Base-by-base conservation (phyloP, 2,797 vertebrate genomes). In the Ibycter americanus region DNA sequence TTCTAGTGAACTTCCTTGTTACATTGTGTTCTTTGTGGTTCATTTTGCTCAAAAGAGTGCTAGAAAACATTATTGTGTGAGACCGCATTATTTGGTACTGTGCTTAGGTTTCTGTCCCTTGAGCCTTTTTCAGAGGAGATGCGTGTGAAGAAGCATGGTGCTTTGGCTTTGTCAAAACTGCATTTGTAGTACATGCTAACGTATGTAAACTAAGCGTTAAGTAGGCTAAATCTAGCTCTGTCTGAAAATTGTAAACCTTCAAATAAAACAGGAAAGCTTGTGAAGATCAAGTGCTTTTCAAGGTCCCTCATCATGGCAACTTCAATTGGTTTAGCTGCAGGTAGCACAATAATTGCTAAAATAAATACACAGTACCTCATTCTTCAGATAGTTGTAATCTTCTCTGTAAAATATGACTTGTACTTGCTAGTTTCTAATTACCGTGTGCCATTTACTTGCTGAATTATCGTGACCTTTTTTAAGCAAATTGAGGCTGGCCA, bases 281-380 rank as follows among this genome's bases (percentile, higher is more conserved):
- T 89, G 66, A 91, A 25, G 38, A 87, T 38, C 56, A 84, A 78
- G 61, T 87, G 26, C 56, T 91, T 91, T 85, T 85, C 79, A 85
- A 91, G 84, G 63, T 93, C 32, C 16, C 36, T 83, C 46, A 42
- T 29, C 46, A 38, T 15, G 20, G 42, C 71, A 87, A 19, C 54
- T 91, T 91, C 74, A 74, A 2, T 34, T 81, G 63, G 17, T 63
- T 40, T 87, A 74, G 49, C 87, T 94, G 63, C 87, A 93, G 74
- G 49, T 90, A 90, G 80, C 67, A 88, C 52, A 65, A 16, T 77
- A 93, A 92, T 91, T 87, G 71, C 89, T 87, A 70, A 87, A 95
- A 95, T 94, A 84, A 87, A 85, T 87, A 63, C 29, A 26, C n/a
- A 70, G 25, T 66, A 36, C 63, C 42, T 91, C 4, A 1, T 80